Evolutionary conservation across 2,113 vertebrate genomes (phyloP), one percentile per base, ranked within the genome.

Genomic region (Tragelaphus imberbis): DNA sequence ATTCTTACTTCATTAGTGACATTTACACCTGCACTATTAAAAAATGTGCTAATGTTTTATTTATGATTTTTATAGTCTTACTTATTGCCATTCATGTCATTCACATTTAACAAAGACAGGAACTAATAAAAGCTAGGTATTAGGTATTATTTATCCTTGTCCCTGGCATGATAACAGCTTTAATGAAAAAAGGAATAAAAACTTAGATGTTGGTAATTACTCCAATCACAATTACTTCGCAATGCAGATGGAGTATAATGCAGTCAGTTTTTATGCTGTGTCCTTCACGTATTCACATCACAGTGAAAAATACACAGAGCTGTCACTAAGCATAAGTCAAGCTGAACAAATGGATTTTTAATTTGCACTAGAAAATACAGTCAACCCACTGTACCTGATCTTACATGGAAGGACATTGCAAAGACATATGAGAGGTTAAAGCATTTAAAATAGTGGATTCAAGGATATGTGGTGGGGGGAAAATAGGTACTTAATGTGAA

Each of bases 261-360:
- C 92, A 92, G 2, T 94, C 71, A 49, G 89, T 95, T 94, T 97
- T 98, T 96, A 40, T 80, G 14, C 49, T 56, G 8, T 95, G 96
- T 95, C 95, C 96, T 99, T 98, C 97, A 97, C 97, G 84, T 98
- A 97, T 96, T 97, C 96, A 97, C 49, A 97, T 97, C 96, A 95
- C 97, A 98, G 84, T 93, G 95, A 98, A 97, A 98, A 98, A 97
- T 94, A 97, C 96, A 98, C 91, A 97, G 87, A 93, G 87, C 97
- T 98, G 98, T 98, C 98, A 98, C 88, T 97, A 98, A 98, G 75
- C 91, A 84, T 97, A 98, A 98, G 96, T 98, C 98, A 98, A 97
- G 98, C 94, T 98, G 97, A 99, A 98, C 11, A 0, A 99, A 99
- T 98, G 95, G 90, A 59, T 5, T 97, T 99, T 98, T 98, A 98